phyloP scores from a whole-genome alignment of 2,113 vertebrate species.

The Lepus americanus region DNA sequence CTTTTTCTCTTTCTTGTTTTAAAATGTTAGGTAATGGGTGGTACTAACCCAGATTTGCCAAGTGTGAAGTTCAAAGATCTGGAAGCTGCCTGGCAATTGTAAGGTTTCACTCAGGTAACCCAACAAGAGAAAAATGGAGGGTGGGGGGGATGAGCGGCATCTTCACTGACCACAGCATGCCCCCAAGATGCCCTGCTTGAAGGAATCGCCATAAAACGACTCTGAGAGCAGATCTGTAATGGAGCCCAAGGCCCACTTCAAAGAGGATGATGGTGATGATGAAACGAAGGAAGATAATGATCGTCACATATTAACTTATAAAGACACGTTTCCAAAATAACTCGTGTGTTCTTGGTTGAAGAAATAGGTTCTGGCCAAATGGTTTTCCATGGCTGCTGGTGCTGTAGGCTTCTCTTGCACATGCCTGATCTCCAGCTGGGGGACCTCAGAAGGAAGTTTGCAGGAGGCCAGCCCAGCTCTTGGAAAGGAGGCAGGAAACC shows the following conservation, averaged over 20 bases:
- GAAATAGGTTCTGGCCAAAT: background rate
- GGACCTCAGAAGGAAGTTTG: background rate
- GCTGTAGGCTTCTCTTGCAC: background rate
- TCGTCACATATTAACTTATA: background rate
- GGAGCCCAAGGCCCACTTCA: background rate
- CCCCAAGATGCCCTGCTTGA: background rate
- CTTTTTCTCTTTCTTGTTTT: conserved; percentile 13
- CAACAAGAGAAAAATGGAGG: background rate
- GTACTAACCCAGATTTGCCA: conserved; percentile 57
- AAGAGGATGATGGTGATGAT: background rate
- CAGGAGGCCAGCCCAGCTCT: background rate
- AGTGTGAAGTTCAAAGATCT: conserved; percentile 59
- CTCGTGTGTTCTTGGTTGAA: background rate
- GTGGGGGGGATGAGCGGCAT: background rate
- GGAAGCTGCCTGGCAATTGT: background rate
- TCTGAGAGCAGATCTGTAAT: background rate
- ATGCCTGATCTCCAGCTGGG: background rate
- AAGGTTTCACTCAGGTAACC: conserved; percentile 8
- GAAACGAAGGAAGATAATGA: background rate
- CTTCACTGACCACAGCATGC: background rate
- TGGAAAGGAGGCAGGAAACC: background rate
- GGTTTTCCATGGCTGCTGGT: background rate
- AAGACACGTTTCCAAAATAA: background rate
- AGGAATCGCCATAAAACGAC: background rate
- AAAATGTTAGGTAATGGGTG: conserved; percentile 69